These are phyloP conservation scores for Incurvaria masculella DNA, from an alignment of 2,888 invertebrate genomes.

Conservation along the genomic window DNA sequence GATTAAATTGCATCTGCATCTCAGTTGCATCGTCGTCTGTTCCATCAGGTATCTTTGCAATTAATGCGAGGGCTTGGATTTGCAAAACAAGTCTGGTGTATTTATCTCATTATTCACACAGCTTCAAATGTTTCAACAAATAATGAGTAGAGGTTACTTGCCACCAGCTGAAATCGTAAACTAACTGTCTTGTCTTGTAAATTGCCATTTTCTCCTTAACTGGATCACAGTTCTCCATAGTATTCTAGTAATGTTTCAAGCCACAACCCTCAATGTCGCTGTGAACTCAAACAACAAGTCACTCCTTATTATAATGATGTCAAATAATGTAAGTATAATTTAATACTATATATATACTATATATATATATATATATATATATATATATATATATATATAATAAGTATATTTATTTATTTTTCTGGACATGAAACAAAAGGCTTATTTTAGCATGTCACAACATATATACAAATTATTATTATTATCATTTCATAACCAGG, in stretches of 20 bases:
- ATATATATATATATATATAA: conserved; percentile 4
- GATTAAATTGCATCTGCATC: too few relatives aligned
- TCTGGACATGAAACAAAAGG: not conserved
- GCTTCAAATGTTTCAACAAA: too few relatives aligned
- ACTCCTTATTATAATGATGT: conserved; percentile 98
- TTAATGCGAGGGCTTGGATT: too few relatives aligned
- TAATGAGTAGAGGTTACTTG: too few relatives aligned
- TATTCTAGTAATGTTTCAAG: conserved; percentile 88
- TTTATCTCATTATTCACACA: too few relatives aligned
- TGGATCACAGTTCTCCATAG: conserved; percentile 70
- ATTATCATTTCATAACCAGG: too few relatives aligned
- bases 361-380: not conserved
- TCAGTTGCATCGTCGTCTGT: too few relatives aligned
- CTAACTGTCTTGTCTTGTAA: too few relatives aligned
- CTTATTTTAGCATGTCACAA: conserved; percentile 9
- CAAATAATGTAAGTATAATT: conserved; percentile 98
- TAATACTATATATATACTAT: not conserved
- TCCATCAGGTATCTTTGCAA: too few relatives aligned
- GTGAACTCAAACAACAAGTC: conserved; percentile 99
- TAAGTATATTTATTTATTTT: conserved; percentile 4
- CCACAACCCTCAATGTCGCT: conserved; percentile 97
- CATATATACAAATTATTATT: too few relatives aligned
- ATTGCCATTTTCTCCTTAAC: conserved; percentile 21
- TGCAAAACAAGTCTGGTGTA: too few relatives aligned
- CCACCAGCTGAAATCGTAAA: too few relatives aligned